phyloP scores from a whole-genome alignment of 2,888 invertebrate species.

The Synanthedon tipuliformis region DNA sequence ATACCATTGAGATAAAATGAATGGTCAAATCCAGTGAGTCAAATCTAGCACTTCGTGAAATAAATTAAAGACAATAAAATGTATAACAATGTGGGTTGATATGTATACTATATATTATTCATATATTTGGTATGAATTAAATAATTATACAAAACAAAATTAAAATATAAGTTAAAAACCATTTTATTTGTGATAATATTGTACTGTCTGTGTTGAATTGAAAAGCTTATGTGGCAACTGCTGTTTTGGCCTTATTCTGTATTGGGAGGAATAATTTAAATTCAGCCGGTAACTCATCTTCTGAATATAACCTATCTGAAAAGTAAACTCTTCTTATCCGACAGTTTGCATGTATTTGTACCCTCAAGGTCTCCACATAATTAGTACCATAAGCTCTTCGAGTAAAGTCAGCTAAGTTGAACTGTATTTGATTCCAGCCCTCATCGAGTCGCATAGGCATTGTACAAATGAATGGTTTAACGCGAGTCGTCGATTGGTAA shows the following conservation, averaged over 20 bases:
- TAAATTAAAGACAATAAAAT: no score
- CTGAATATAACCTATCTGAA: slow-evolving; percentile 91
- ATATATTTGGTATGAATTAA: no score
- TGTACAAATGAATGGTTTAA: slow-evolving; percentile 97
- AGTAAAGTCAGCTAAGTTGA: slow-evolving; percentile 95
- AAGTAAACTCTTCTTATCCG: slow-evolving; percentile 90
- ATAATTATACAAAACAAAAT: slow-evolving; percentile 13
- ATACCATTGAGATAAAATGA: no score
- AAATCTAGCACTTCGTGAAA: no score
- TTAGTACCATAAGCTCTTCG: slow-evolving; percentile 95
- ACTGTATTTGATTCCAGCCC: slow-evolving; percentile 96
- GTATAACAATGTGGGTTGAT: no score
- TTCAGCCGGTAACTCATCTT: slow-evolving; percentile 94
- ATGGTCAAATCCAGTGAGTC: no score
- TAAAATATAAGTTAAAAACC: slow-evolving; percentile 45
- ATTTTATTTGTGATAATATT: slow-evolving; percentile 26
- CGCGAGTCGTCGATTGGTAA: slow-evolving; percentile 93
- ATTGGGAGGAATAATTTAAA: slow-evolving; percentile 96
- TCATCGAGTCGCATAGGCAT: slow-evolving; percentile 96
- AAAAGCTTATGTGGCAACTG: slow-evolving; percentile 51
- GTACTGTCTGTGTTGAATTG: not conserved
- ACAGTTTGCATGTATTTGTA: slow-evolving; percentile 97
- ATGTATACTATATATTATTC: not conserved
- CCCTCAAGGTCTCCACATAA: slow-evolving; percentile 90
- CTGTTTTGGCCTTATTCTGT: slow-evolving; percentile 77